Percentiles rank a stretch among this genome's conserved stretches.
Evolutionary conservation across 2,888 invertebrate genomes (phyloP).

Genomic region (Craniophora ligustri): DNA sequence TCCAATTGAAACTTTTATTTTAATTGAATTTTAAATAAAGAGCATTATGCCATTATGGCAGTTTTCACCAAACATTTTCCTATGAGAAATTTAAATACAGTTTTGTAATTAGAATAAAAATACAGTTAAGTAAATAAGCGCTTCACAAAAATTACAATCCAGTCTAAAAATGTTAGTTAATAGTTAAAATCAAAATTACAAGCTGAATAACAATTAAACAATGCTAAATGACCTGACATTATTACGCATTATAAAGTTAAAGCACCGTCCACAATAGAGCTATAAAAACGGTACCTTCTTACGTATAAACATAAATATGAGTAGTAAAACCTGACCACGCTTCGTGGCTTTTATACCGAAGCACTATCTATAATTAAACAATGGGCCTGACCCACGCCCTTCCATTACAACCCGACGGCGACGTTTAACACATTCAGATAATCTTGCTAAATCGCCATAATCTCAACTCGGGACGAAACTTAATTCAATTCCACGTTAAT

Average conservation of each 20-base stretch:
- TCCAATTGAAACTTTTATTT: slow-evolving; percentile 2
- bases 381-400: slow-evolving; percentile 76
- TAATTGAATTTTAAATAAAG: background rate
- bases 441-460: slow-evolving; percentile 85
- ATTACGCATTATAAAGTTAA: slow-evolving; percentile 54
- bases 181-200: slow-evolving; percentile 34
- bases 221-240: slow-evolving; percentile 50
- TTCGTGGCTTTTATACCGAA: slow-evolving; percentile 64
- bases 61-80: too few species aligned
- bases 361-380: slow-evolving; percentile 85
- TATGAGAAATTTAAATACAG: background rate
- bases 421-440: slow-evolving; percentile 85
- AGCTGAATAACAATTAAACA: slow-evolving; percentile 48
- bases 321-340: slow-evolving; percentile 63
- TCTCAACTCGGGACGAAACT: slow-evolving; percentile 81
- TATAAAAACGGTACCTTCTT: slow-evolving; percentile 59
- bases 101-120: background rate
- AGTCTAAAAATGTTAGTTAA: slow-evolving; percentile 12
- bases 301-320: slow-evolving; percentile 64
- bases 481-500: slow-evolving; percentile 86
- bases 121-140: background rate
- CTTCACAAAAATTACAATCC: background rate
- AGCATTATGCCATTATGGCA: too few species aligned
- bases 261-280: slow-evolving; percentile 54
- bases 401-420: slow-evolving; percentile 78